Base-by-base conservation (phyloP, 2,888 invertebrate species). In the Teinopalpus imperialis region DNA sequence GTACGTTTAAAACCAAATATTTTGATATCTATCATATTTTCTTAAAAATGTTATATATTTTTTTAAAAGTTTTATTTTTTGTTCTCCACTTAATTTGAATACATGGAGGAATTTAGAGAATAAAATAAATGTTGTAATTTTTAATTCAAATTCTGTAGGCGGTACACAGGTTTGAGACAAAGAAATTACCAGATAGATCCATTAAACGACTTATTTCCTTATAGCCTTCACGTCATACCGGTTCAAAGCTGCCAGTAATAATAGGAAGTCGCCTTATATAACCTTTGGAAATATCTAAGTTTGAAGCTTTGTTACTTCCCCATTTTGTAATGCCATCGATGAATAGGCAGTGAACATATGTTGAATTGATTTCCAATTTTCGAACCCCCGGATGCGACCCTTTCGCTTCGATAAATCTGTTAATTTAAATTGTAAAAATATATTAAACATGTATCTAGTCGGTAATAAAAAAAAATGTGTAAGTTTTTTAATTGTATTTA, bases 311-410 rank as follows among this genome's bases (percentile, higher is more conserved):
- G n/a, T n/a, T n/a, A n/a, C n/a, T n/a, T n/a, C n/a, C n/a, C 79
- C 60, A 79, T 81, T 77, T 78, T 69, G 56, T 67, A 71, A 75
- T 80, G 70, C 81, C 75, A 80, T 80, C 81, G 81, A 82, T 82
- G 82, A 85, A 85, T 83, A 66, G 74, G 61, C 73, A 76, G 73
- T 57, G 80, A 78, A 66, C 81, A 79, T 78, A 75, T 80, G 81
- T 80, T 77, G 65, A 80, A 83, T 82, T 81, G 81, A 81, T n/a
- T n/a, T n/a, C n/a, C n/a, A n/a, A n/a, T n/a, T 82, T 81, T 81
- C 79, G 76, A 80, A 76, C 12, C 77, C 81, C 78, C 79, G 74
- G 59, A 67, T 74, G 61, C 70, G 78, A 78, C 81, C 81, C 83
- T 81, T 82, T 65, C 69, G 72, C 65, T 56, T 67, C 69, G 69